phyloP scores from a whole-genome alignment of 1,140 invertebrate species.

The Wiebesia pumilae region DNA sequence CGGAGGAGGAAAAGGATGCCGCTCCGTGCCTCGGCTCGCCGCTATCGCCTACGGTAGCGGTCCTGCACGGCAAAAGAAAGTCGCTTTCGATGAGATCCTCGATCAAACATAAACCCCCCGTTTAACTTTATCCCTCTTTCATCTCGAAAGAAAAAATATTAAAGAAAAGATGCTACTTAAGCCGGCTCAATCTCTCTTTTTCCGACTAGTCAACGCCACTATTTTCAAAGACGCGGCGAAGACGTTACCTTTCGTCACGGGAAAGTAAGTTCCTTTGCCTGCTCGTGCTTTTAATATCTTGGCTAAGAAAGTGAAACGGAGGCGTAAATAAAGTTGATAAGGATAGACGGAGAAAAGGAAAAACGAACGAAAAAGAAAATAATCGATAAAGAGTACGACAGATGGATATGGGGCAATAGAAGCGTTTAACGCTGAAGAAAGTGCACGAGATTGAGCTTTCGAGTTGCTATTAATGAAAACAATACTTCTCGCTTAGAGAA shows the following conservation, averaged over 20 bases:
- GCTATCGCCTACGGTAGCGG: background rate
- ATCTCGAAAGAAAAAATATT: too few species aligned
- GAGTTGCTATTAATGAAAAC: slow-evolving; percentile 43
- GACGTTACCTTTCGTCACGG: too few species aligned
- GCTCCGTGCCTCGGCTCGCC: background rate
- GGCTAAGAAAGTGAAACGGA: too few species aligned
- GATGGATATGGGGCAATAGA: background rate
- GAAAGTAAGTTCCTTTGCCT: too few species aligned
- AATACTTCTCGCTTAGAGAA: slow-evolving; percentile 55
- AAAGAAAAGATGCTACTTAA: too few species aligned
- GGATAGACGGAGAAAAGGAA: background rate
- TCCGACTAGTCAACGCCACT: background rate
- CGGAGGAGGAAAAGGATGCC: background rate
- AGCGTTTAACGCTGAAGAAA: background rate
- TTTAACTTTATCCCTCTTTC: background rate
- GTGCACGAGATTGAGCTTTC: background rate
- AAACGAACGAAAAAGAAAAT: background rate
- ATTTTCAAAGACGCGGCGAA: background rate
- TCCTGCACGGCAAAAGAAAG: background rate
- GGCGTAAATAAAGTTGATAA: too few species aligned
- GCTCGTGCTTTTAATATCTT: too few species aligned
- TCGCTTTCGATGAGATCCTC: background rate
- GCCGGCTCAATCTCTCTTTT: too few species aligned
- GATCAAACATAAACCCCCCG: background rate
- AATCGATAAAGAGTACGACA: background rate